These are phyloP conservation scores for Dendropsophus ebraccatus DNA, from an alignment of 2,113 vertebrate species.

Conservation along the genomic window DNA sequence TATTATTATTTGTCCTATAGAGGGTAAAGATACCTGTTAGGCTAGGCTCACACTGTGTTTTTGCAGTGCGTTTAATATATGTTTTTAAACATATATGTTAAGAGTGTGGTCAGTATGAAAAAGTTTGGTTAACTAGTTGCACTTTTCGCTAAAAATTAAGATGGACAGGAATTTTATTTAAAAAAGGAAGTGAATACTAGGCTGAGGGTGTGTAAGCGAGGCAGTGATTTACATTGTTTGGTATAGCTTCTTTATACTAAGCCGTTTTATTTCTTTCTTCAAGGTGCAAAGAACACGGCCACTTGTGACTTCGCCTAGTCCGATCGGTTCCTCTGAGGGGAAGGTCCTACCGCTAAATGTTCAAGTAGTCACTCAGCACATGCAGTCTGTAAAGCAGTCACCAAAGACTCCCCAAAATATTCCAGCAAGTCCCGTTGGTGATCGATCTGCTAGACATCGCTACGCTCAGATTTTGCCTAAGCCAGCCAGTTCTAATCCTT, in stretches of 20 bases:
- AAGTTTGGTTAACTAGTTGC: too few species aligned
- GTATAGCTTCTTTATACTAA: background rate
- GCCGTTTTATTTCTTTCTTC: conserved; percentile 11
- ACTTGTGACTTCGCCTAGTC: conserved; percentile 88
- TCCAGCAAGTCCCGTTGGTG: conserved; percentile 82
- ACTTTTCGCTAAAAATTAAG: too few species aligned
- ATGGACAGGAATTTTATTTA: too few species aligned
- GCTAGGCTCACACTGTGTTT: too few species aligned
- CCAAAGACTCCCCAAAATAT: conserved; percentile 88
- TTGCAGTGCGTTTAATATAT: too few species aligned
- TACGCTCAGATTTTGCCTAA: conserved; percentile 96
- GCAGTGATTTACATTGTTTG: too few species aligned
- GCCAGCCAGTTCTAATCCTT: conserved; percentile 83
- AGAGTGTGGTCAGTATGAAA: too few species aligned
- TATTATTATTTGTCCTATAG: too few species aligned
- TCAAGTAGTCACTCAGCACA: conserved; percentile 93
- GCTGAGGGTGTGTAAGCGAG: too few species aligned
- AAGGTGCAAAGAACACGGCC: conserved; percentile 87
- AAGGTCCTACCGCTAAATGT: conserved; percentile 94
- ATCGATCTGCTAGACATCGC: conserved; percentile 89
- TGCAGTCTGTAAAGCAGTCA: conserved; percentile 89
- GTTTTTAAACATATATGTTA: too few species aligned
- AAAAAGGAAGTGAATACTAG: too few species aligned
- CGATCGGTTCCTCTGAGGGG: conserved; percentile 82
- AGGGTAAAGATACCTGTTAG: too few species aligned